Evolutionary conservation across 2,888 invertebrate genomes (phyloP), one percentile per base, ranked within the genome.

Genomic region (Euplagia quadripunctaria): DNA sequence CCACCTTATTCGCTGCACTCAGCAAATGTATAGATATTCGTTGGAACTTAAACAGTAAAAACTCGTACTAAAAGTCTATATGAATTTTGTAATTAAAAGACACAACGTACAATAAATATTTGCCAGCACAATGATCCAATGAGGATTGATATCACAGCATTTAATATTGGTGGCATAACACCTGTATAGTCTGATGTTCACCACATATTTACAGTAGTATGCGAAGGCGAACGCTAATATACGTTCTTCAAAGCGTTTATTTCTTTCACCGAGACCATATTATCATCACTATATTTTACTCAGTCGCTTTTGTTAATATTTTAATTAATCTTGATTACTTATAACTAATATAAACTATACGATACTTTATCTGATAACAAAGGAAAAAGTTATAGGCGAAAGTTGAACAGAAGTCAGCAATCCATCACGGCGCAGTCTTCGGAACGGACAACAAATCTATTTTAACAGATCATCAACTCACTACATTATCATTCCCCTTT

Each of bases 111-210:
- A 80, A 78, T 76, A 80, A 78, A 75, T 61, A 78, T 86, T 80
- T 82, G 79, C 81, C 82, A 83, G 83, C 83, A 85, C 83, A 84
- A 83, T 87, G 87, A 88, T 88, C 90, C 91, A 92, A 92, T 89
- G 87, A 91, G 90, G 94, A 94, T 94, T 93, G 93, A 94, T 95
- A 95, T 95, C 95, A 95, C 95, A 95, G 95, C 94, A 93, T 93
- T 94, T 94, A 92, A 89, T 92, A 92, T 90, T 89, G 89, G 89
- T 92, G 91, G 82, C 85, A 87, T 84, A 86, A 86, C 90, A 91
- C 90, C 91, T 83, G 88, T 85, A 86, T 85, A 87, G 87, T 88
- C 88, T 91, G 87, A 89, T 87, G 87, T 81, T 80, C 74, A 83
- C 75, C 80, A 85, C 80, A 81, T 89, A 90, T 88, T 85, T 89